A percentile compares a stretch with the other conserved stretches of the same genome.
Evolutionary conservation across 1,140 invertebrate genomes (phyloP).

Genomic region (Akabosia matsudoensis): DNA sequence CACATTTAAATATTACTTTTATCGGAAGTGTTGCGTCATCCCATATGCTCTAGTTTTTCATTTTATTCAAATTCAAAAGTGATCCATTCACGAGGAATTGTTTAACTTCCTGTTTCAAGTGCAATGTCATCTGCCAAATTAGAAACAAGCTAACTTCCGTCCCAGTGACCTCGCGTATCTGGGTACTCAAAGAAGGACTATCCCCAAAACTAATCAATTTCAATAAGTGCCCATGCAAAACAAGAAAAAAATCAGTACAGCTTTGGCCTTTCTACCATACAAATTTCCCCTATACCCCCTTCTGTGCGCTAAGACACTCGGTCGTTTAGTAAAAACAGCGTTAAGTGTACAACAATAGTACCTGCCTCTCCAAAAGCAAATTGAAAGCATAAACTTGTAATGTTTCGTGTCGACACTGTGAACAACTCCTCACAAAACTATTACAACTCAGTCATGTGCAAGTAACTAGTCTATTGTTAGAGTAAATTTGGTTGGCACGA

Average conservation of each 20-base stretch:
- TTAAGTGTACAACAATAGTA: too few relatives aligned
- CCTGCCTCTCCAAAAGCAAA: background rate
- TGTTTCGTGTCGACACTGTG: too few relatives aligned
- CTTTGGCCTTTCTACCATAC: background rate
- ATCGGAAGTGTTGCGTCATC: background rate
- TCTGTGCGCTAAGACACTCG: too few relatives aligned
- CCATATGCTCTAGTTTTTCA: slow-evolving; percentile 1
- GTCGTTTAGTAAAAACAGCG: too few relatives aligned
- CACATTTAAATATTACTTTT: background rate
- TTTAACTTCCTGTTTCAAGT: background rate
- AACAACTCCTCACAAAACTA: slow-evolving; percentile 5
- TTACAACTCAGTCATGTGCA: background rate
- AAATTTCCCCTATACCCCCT: too few relatives aligned
- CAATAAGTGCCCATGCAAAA: background rate
- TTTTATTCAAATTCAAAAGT: background rate
- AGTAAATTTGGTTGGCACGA: slow-evolving; percentile 1
- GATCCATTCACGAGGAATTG: too few relatives aligned
- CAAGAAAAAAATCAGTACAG: background rate
- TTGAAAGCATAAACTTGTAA: background rate
- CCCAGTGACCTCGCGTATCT: slow-evolving; percentile 1
- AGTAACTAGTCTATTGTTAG: background rate
- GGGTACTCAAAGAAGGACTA: background rate
- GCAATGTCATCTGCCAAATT: too few relatives aligned
- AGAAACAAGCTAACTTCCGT: too few relatives aligned
- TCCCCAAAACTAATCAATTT: background rate